Conservation (phyloP, 2,797 vertebrate genomes). For the Vespertilio murinus region DNA sequence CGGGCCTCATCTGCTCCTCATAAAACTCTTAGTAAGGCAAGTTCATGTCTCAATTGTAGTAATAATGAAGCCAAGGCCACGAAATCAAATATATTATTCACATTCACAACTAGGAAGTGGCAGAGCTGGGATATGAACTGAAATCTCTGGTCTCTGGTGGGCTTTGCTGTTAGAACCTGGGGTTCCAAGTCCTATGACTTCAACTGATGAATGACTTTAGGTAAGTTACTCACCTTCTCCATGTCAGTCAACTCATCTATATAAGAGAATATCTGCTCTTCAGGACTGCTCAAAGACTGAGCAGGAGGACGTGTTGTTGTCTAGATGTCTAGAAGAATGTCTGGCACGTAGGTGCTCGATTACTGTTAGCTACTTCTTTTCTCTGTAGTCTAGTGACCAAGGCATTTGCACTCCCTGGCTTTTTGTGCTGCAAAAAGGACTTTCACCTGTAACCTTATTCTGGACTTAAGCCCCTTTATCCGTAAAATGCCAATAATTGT, state of each 20-base stretch:
- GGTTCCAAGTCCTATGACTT: not conserved
- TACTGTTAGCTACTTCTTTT: not conserved
- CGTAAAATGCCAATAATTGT: not conserved
- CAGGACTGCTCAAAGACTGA: not conserved
- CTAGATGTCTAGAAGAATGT: not conserved
- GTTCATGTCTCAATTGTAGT: not conserved
- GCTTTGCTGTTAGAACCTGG: not conserved
- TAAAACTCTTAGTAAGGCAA: conserved; percentile 6
- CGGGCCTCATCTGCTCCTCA: not conserved
- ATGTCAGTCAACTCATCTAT: not conserved
- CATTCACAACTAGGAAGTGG: not conserved
- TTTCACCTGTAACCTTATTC: not conserved
- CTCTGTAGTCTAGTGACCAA: not conserved
- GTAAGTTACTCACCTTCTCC: not conserved
- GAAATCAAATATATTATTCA: conserved; percentile 1
- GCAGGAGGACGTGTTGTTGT: not conserved
- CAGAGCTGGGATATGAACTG: not conserved
- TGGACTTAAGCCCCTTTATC: not conserved
- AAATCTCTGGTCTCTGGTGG: not conserved
- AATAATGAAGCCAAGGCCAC: conserved; percentile 45
- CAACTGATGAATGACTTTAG: not conserved
- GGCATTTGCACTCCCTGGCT: not conserved
- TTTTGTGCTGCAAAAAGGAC: not conserved
- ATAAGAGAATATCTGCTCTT: not conserved
- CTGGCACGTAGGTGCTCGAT: not conserved